Evolutionary conservation across 2,888 invertebrate species (phyloP).

Genomic region (Holacanthella duospinosa): DNA sequence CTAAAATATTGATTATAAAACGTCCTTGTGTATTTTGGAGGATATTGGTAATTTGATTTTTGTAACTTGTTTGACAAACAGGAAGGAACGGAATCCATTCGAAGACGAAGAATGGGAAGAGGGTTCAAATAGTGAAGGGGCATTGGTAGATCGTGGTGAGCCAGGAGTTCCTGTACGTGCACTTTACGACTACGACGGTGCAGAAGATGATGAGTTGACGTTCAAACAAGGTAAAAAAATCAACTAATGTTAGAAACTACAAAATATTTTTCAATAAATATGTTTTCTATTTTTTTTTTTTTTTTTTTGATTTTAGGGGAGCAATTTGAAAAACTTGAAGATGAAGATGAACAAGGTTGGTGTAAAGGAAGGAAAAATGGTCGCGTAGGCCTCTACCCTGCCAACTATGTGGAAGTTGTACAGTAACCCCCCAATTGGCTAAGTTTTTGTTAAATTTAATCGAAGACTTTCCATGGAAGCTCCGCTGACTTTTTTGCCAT

Average conservation of each 20-base stretch:
- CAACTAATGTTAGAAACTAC: not conserved
- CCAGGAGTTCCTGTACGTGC: slow-evolving; percentile 90
- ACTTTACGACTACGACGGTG: slow-evolving; percentile 91
- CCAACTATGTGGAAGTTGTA: slow-evolving; percentile 81
- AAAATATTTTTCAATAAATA: too few relatives aligned
- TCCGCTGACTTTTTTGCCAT: not conserved
- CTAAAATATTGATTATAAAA: too few relatives aligned
- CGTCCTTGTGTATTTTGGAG: too few relatives aligned
- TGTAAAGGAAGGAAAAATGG: slow-evolving; percentile 96
- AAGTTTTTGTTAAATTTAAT: not conserved
- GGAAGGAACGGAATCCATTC: slow-evolving; percentile 65
- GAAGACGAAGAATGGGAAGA: slow-evolving; percentile 69
- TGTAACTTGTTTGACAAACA: slow-evolving; percentile 38
- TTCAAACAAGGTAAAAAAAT: slow-evolving; percentile 73
- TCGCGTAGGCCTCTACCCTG: slow-evolving; percentile 88
- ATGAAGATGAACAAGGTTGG: slow-evolving; percentile 99
- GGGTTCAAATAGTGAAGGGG: slow-evolving; percentile 49
- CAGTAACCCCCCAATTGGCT: slow-evolving; percentile 26
- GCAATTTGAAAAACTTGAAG: slow-evolving; percentile 88
- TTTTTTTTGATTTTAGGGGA: slow-evolving; percentile 45
- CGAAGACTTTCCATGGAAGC: not conserved
- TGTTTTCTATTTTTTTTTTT: not conserved
- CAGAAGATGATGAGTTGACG: slow-evolving; percentile 92
- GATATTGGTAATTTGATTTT: too few relatives aligned
- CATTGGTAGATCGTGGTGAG: slow-evolving; percentile 81